Percentiles rank a stretch among this genome's conserved stretches.
Conservation (phyloP, 23 tunicate genomes). For the Ciona savignyi region DNA sequence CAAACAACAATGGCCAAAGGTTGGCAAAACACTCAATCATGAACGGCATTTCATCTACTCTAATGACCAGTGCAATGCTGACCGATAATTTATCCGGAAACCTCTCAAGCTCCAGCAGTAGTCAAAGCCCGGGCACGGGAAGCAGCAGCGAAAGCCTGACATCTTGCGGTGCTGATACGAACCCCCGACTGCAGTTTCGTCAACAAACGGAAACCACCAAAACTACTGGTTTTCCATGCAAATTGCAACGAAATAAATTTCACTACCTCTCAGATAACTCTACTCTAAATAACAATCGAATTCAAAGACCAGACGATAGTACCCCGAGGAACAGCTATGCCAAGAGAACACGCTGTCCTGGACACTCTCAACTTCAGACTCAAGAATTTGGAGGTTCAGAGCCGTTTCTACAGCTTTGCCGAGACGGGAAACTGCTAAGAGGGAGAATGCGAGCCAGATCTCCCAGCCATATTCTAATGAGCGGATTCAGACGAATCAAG, state of each 20-base stretch:
- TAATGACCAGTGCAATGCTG: not conserved
- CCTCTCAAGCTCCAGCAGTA: slow-evolving; percentile 12
- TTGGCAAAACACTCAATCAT: not conserved
- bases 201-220: not conserved
- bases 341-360: not conserved
- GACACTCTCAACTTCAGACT: slow-evolving; percentile 26
- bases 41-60: slow-evolving; percentile 12
- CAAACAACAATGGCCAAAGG: slow-evolving; percentile 16
- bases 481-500: slow-evolving; percentile 52
- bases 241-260: not conserved
- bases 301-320: not conserved
- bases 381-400: slow-evolving; percentile 58
- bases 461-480: slow-evolving; percentile 40
- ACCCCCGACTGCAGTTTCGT: not conserved
- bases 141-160: slow-evolving; percentile 40
- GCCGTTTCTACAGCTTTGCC: slow-evolving; percentile 70
- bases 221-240: not conserved
- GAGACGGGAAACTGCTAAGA: slow-evolving; percentile 32
- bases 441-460: slow-evolving; percentile 25
- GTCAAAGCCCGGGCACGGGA: slow-evolving; percentile 15
- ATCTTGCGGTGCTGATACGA: not conserved
- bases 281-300: not conserved
- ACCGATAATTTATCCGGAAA: not conserved
- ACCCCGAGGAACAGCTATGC: not conserved
- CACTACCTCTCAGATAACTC: not conserved